Conservation (phyloP, 2,888 invertebrate species). For the Amitus sp. region DNA sequence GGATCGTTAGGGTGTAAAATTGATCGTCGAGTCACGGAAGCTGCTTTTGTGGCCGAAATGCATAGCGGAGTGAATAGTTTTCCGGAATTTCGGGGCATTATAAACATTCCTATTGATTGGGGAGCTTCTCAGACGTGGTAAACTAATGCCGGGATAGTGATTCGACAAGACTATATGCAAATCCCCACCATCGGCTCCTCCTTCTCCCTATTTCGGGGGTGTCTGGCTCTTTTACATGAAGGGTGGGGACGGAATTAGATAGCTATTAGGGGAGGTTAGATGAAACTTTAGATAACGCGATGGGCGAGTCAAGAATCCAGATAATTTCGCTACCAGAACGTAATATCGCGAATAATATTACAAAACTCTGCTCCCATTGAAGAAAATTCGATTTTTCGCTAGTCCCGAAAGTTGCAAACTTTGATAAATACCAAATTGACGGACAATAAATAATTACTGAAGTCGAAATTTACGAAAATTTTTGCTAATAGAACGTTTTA, state of each 20-base stretch:
- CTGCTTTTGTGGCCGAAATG: too few relatives aligned
- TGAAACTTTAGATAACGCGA: constrained; percentile 64
- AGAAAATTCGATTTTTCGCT: too few relatives aligned
- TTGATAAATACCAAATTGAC: too few relatives aligned
- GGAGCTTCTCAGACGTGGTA: background rate
- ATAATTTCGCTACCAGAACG: constrained; percentile 19
- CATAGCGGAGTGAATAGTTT: too few relatives aligned
- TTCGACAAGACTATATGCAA: constrained; percentile 33
- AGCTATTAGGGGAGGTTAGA: constrained; percentile 62
- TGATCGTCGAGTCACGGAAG: background rate
- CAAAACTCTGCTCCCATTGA: too few relatives aligned
- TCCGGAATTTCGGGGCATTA: constrained; percentile 1
- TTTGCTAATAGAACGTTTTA: too few relatives aligned
- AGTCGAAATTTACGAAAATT: too few relatives aligned
- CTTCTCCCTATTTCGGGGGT: constrained; percentile 39
- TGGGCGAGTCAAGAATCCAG: constrained; percentile 52
- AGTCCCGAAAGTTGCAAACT: too few relatives aligned
- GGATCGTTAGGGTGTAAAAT: too few relatives aligned
- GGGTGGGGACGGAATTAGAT: constrained; percentile 62
- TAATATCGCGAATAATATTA: too few relatives aligned
- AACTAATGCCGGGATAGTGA: constrained; percentile 14
- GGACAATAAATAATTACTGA: too few relatives aligned
- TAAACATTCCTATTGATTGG: background rate
- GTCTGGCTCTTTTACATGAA: constrained; percentile 54
- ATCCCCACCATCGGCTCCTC: constrained; percentile 27